phyloP scores from a whole-genome alignment of 23 tunicate genomes.

The Styela clava region DNA sequence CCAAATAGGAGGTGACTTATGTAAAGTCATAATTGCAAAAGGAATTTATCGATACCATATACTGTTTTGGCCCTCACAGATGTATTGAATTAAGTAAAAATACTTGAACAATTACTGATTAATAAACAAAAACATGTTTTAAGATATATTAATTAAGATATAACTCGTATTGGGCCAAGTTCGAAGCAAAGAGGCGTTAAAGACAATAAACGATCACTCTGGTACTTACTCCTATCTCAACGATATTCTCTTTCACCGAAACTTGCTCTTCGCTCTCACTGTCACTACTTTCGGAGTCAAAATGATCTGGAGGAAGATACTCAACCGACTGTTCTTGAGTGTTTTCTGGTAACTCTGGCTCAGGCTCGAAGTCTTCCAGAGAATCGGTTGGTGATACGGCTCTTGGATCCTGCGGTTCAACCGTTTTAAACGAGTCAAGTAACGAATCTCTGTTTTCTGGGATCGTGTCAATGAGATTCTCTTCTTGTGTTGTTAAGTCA shows the following conservation, averaged over 20 bases:
- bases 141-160: too few relatives aligned
- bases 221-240: too few relatives aligned
- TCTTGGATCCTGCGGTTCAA: not conserved
- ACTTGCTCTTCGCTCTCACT: not conserved
- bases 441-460: not conserved
- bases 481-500: not conserved
- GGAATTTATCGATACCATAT: too few relatives aligned
- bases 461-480: not conserved
- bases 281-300: not conserved
- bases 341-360: not conserved
- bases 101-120: too few relatives aligned
- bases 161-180: too few relatives aligned
- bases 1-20: too few relatives aligned
- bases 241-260: not conserved
- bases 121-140: too few relatives aligned
- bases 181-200: too few relatives aligned
- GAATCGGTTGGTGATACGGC: conserved; percentile 13
- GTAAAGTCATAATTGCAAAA: too few relatives aligned
- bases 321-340: not conserved
- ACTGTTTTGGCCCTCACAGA: too few relatives aligned
- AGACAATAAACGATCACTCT: too few relatives aligned
- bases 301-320: not conserved
- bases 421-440: not conserved
- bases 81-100: too few relatives aligned
- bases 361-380: conserved; percentile 13